phyloP scores from a whole-genome alignment of 2,113 vertebrate species.

The Ptilonorhynchus violaceus region DNA sequence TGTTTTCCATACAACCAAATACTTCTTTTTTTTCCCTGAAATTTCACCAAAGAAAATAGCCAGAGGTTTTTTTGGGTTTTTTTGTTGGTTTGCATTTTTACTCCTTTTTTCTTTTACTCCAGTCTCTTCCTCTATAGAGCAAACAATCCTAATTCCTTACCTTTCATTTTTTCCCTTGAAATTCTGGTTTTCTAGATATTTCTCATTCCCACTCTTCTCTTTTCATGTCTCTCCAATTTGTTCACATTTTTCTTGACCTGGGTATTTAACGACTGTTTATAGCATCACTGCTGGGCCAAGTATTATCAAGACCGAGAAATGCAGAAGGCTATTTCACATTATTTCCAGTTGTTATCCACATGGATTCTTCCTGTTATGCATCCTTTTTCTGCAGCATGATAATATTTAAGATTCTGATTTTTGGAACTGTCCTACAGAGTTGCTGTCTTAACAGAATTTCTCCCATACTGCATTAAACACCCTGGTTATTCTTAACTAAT shows the following conservation, averaged over 20 bases:
- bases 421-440: neutral
- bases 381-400: neutral
- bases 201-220: neutral
- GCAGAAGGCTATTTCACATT: neutral
- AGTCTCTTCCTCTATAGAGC: neutral
- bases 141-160: neutral
- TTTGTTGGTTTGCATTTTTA: neutral
- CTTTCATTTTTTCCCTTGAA: neutral
- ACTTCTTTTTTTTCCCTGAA: neutral
- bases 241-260: neutral
- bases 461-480: neutral
- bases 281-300: neutral
- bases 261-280: neutral
- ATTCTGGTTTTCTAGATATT: neutral
- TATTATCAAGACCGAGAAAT: neutral
- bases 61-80: neutral
- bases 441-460: neutral
- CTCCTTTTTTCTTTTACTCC: neutral
- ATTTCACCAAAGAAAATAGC: neutral
- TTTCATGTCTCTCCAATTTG: neutral
- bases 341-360: neutral
- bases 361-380: neutral
- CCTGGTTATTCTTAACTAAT: neutral
- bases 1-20: neutral
- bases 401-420: neutral